A percentile compares a stretch with the other conserved stretches of the same genome.
Evolutionary conservation across 1,140 invertebrate species (phyloP).

Genomic region (Hylaeus anthracinus): DNA sequence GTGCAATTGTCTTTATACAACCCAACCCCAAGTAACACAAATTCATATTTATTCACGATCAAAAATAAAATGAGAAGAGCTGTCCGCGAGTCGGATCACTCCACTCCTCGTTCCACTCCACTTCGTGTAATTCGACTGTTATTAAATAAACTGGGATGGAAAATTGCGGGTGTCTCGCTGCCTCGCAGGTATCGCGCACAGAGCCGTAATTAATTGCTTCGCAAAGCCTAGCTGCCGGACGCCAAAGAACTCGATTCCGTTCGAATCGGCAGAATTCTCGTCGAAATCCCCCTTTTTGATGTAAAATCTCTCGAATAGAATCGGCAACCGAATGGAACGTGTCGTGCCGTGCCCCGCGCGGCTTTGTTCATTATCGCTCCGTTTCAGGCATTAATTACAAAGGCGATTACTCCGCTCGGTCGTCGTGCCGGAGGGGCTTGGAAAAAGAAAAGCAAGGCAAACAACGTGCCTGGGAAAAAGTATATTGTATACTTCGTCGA

Average conservation of each 20-base stretch:
- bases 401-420: neutral
- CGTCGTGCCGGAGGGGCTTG: too few species aligned
- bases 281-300: neutral
- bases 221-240: neutral
- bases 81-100: too few species aligned
- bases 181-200: neutral
- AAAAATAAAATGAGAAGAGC: too few species aligned
- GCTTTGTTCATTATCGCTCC: conserved; percentile 1
- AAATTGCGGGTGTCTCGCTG: neutral
- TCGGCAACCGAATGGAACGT: neutral
- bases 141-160: neutral
- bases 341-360: neutral
- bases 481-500: neutral
- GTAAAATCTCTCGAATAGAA: neutral
- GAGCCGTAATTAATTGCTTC: neutral
- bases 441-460: neutral
- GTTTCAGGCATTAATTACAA: conserved; percentile 8
- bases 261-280: neutral
- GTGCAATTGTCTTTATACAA: too few species aligned
- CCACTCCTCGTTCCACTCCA: too few species aligned
- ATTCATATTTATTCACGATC: too few species aligned
- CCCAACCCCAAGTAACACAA: too few species aligned
- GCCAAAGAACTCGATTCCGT: neutral
- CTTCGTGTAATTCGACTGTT: neutral
- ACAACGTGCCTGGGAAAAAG: neutral